phyloP scores from a whole-genome alignment of 2,797 vertebrate species.

The Gorsachius magnificus region DNA sequence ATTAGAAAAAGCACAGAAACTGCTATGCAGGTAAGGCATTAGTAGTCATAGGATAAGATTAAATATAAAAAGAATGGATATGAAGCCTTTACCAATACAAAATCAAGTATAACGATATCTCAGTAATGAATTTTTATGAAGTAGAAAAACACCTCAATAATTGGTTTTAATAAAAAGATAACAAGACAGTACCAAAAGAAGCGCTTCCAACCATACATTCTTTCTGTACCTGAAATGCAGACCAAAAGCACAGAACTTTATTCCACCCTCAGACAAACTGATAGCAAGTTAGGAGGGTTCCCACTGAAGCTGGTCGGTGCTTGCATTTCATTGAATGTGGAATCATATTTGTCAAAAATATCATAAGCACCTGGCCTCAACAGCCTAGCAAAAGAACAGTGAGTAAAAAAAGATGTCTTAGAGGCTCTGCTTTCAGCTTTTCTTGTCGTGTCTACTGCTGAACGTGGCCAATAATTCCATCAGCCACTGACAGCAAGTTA shows the following conservation, averaged over 20 bases:
- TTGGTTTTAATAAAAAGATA: background rate
- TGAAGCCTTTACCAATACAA: background rate
- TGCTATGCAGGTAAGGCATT: background rate
- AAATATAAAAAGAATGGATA: background rate
- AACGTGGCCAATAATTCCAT: background rate
- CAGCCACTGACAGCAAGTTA: background rate
- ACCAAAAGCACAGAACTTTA: background rate
- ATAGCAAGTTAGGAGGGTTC: background rate
- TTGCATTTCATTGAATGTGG: background rate
- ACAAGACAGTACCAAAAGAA: background rate
- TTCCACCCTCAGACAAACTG: background rate
- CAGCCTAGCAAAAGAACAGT: background rate
- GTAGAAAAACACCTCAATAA: background rate
- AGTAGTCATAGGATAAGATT: background rate
- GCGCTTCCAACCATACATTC: background rate
- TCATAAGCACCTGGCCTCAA: rapidly evolving
- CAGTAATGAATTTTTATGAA: background rate
- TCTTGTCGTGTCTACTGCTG: background rate
- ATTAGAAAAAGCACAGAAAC: background rate
- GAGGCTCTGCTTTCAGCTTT: background rate
- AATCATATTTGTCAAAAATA: background rate
- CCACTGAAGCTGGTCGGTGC: background rate
- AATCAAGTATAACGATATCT: background rate
- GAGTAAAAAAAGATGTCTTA: background rate
- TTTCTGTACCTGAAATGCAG: background rate